These are phyloP conservation scores for Elanoides forficatus DNA, from an alignment of 2,113 vertebrate genomes.

Conservation along the genomic window DNA sequence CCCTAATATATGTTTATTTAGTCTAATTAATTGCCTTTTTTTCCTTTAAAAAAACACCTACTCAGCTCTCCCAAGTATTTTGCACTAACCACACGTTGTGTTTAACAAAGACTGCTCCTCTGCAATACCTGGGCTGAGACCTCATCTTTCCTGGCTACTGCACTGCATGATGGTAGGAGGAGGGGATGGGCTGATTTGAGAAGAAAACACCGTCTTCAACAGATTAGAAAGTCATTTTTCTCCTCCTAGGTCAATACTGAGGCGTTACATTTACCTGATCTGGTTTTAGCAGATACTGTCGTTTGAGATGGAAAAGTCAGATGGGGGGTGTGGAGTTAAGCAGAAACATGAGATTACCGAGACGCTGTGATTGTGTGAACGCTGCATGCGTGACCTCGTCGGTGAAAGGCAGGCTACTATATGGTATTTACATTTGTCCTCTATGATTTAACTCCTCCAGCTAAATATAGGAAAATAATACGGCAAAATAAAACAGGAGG, in stretches of 20 bases:
- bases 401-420: not conserved
- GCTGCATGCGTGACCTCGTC: rapidly evolving
- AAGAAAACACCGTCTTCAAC: not conserved
- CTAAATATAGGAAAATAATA: not conserved
- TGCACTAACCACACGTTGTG: not conserved
- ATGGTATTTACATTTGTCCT: not conserved
- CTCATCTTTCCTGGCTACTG: not conserved
- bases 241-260: not conserved
- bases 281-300: not conserved
- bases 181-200: not conserved
- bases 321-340: not conserved
- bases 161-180: not conserved
- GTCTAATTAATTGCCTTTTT: slow-evolving; percentile 14
- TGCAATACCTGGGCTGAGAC: not conserved
- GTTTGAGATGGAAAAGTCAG: not conserved
- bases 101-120: not conserved
- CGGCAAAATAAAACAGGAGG: not conserved
- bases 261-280: not conserved
- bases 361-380: not conserved
- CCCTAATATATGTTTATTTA: slow-evolving; percentile 17
- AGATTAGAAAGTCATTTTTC: slow-evolving; percentile 7
- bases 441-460: not conserved
- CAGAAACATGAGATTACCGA: not conserved
- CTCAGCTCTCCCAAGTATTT: not conserved
- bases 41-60: not conserved